phyloP scores from a whole-genome alignment of 1,140 invertebrate genomes.

The Carposina sasakii region DNA sequence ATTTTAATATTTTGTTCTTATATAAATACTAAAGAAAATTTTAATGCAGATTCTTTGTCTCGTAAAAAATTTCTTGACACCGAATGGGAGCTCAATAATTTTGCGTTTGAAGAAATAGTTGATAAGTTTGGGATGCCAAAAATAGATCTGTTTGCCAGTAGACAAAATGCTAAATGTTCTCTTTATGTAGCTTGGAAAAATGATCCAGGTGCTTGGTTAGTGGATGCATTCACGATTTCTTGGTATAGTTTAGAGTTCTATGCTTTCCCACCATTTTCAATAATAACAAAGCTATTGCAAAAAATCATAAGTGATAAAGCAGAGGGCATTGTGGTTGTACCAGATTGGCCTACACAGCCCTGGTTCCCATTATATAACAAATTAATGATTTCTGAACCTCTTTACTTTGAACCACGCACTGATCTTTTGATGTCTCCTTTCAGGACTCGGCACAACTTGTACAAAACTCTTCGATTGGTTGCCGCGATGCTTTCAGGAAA shows the following conservation, averaged over 20 bases:
- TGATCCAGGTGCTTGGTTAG: background rate
- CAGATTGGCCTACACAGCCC: conserved; percentile 19
- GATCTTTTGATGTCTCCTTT: conserved; percentile 15
- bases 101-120: conserved; percentile 5
- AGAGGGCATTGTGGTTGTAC: conserved; percentile 19
- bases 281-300: conserved; percentile 8
- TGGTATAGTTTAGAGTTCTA: conserved; percentile 4
- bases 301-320: conserved; percentile 16
- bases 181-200: conserved; percentile 7
- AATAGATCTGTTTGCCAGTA: conserved; percentile 6
- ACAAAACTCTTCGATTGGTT: conserved; percentile 10
- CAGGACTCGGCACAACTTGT: conserved; percentile 10
- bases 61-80: conserved; percentile 1
- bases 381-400: background rate
- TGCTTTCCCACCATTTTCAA: conserved; percentile 16
- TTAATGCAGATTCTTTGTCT: background rate
- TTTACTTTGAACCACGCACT: conserved; percentile 9
- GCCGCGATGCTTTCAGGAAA: conserved; percentile 17
- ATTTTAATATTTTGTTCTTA: conserved; percentile 5
- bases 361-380: conserved; percentile 33
- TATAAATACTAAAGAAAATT: conserved; percentile 6
- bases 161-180: conserved; percentile 2
- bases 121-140: background rate
- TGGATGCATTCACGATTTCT: conserved; percentile 5
- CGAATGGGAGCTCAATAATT: background rate